Percentiles rank a stretch among this genome's conserved stretches.
phyloP scores from a whole-genome alignment of 2,797 vertebrate genomes.

The Takifugu ocellatus region DNA sequence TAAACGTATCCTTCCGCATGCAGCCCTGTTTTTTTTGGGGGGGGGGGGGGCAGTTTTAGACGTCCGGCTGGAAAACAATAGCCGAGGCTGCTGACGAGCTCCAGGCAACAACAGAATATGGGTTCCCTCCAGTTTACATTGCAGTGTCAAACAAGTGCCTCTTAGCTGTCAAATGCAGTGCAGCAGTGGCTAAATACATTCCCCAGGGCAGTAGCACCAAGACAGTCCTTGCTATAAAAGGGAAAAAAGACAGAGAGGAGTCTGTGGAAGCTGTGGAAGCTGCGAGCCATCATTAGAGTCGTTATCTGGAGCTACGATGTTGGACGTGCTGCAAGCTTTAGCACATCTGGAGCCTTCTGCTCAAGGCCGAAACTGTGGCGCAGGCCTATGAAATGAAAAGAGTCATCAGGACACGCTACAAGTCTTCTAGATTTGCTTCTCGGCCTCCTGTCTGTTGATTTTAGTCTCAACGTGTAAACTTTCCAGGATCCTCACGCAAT shows the following conservation, averaged over 20 bases:
- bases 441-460: neutral
- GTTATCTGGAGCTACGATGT: constrained; percentile 49
- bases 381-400: constrained; percentile 33
- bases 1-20: constrained; percentile 6
- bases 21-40: constrained; percentile 1
- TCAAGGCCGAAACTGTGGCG: constrained; percentile 46
- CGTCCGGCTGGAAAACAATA: constrained; percentile 47
- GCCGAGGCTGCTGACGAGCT: constrained; percentile 53
- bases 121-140: constrained; percentile 68
- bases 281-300: constrained; percentile 65
- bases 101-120: constrained; percentile 59
- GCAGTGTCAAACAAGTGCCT: constrained; percentile 75
- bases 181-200: constrained; percentile 65
- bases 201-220: constrained; percentile 59
- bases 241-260: constrained; percentile 48
- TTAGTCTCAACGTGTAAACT: neutral
- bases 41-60: constrained; percentile 23
- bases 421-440: neutral
- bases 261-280: constrained; percentile 24
- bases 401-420: constrained; percentile 27
- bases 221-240: constrained; percentile 72
- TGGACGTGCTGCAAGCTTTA: constrained; percentile 40
- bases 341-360: constrained; percentile 38
- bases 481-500: constrained; percentile 11
- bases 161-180: constrained; percentile 64